Evolutionary conservation across 2,888 invertebrate genomes (phyloP).

Genomic region (Rhimphoctona megacephalus): DNA sequence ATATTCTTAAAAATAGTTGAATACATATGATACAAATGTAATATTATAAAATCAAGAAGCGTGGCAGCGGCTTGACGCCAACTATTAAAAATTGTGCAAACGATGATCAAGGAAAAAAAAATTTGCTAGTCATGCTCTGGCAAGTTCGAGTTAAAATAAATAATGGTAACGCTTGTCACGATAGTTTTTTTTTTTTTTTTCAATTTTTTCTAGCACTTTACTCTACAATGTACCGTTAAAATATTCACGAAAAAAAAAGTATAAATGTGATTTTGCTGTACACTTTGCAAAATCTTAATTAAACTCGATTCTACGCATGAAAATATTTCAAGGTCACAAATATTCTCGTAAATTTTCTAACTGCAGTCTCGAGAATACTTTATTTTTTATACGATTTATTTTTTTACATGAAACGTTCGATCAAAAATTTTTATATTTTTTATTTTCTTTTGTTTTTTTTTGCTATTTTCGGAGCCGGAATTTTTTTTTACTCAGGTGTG

Average conservation of each 20-base stretch:
- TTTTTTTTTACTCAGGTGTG: neutral
- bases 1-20: neutral
- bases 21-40: neutral
- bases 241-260: neutral
- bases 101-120: neutral
- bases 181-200: no score
- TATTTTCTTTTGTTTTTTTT: neutral
- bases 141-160: neutral
- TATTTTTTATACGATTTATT: no score
- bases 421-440: neutral
- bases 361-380: no score
- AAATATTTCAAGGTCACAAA: neutral
- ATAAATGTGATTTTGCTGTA: neutral
- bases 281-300: neutral
- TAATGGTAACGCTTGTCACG: neutral
- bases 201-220: no score
- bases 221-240: neutral
- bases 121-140: neutral
- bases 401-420: neutral
- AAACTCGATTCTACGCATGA: neutral
- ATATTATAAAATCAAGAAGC: no score
- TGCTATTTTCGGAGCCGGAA: neutral
- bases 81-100: neutral
- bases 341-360: neutral
- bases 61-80: no score